phyloP scores from a whole-genome alignment of 2,888 invertebrate genomes.

The Calephelis perditalis region DNA sequence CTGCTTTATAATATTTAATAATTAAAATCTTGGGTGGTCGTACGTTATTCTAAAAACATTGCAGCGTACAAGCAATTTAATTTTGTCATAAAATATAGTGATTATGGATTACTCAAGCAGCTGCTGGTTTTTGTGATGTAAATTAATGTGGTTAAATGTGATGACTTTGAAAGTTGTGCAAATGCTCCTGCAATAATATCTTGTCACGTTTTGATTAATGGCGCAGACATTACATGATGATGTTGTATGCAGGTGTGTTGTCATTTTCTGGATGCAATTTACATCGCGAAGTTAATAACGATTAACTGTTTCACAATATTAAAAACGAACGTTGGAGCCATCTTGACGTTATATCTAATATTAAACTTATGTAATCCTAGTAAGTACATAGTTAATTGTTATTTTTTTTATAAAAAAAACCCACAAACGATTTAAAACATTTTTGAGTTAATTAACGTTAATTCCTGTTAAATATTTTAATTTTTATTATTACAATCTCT shows the following conservation, averaged over 20 bases:
- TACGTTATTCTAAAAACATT: constrained; percentile 29
- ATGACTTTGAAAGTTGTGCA: constrained; percentile 51
- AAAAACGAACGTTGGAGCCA: too few species aligned
- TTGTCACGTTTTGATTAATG: constrained; percentile 59
- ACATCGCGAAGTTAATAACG: background rate
- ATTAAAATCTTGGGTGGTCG: constrained; percentile 1
- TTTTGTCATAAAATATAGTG: constrained; percentile 56
- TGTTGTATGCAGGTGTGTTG: constrained; percentile 11
- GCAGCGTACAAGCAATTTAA: constrained; percentile 46
- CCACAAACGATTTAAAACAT: too few species aligned
- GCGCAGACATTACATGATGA: constrained; percentile 30
- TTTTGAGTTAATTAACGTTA: too few species aligned
- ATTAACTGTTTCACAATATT: too few species aligned
- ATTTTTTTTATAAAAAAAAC: too few species aligned
- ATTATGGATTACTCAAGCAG: constrained; percentile 52
- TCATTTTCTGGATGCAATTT: constrained; percentile 3
- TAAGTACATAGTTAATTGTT: too few species aligned
- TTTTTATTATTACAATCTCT: too few species aligned
- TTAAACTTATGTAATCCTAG: too few species aligned
- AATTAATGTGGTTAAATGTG: constrained; percentile 60
- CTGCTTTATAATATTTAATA: too few species aligned
- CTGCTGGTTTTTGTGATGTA: constrained; percentile 47
- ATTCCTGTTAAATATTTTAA: too few species aligned
- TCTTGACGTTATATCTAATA: too few species aligned
- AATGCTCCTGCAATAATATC: constrained; percentile 55